Conservation (phyloP, 2,797 vertebrate species). For the Ciconia nigra region DNA sequence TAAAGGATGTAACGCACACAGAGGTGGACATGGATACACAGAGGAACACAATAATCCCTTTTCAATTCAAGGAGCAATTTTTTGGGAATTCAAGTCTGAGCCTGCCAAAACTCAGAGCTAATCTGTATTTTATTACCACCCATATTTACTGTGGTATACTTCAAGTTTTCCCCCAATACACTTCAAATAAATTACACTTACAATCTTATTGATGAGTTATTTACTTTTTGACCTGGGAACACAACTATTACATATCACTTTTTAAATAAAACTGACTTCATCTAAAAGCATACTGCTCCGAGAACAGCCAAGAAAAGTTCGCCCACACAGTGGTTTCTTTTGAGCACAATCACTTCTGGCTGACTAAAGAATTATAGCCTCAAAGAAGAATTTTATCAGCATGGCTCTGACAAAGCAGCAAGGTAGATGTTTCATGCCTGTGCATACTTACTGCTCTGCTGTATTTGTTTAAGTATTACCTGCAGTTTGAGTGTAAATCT, state of each 20-base stretch:
- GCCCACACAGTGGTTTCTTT: neutral
- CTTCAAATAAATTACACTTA: neutral
- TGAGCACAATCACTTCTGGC: neutral
- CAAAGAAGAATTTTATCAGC: neutral
- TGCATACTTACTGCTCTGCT: neutral
- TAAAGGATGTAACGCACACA: fast-evolving
- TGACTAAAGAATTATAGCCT: neutral
- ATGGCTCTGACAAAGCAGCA: neutral
- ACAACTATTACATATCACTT: neutral
- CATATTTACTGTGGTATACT: neutral
- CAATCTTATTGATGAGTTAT: neutral
- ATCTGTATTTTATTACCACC: neutral
- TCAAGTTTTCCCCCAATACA: neutral
- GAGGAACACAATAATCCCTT: neutral
- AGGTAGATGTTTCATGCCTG: neutral
- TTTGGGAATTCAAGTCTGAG: neutral
- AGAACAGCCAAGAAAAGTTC: neutral
- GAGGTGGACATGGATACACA: neutral
- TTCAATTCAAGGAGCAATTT: neutral
- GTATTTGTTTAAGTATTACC: neutral
- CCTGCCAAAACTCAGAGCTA: neutral
- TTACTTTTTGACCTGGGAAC: neutral
- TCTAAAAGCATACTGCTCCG: neutral
- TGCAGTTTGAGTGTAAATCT: neutral
- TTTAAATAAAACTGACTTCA: neutral